phyloP scores from a whole-genome alignment of 2,888 invertebrate species.

The Entomobrya multifasciata region DNA sequence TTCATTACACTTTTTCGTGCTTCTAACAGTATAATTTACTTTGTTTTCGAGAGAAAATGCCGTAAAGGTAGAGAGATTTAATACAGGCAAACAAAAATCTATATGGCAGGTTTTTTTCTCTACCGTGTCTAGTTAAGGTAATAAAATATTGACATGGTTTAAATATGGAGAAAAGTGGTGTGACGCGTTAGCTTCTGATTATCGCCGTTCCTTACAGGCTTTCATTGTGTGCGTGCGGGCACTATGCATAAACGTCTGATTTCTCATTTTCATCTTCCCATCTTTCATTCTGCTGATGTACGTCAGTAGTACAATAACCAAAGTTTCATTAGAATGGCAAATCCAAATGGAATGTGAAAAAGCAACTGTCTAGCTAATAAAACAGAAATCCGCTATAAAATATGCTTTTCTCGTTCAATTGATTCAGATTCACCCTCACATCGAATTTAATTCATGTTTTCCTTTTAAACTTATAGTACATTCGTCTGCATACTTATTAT shows the following conservation, averaged over 20 bases:
- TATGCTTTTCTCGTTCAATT: background rate
- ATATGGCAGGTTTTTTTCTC: background rate
- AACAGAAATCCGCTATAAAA: no score
- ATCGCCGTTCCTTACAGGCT: conserved; percentile 26
- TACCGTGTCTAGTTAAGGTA: conserved; percentile 55
- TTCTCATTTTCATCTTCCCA: conserved; percentile 12
- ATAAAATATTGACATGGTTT: conserved; percentile 67
- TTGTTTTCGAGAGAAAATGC: no score
- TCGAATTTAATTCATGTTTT: background rate
- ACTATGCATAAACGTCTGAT: conserved; percentile 36
- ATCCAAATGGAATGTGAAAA: background rate
- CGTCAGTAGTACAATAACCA: no score
- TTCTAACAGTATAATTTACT: conserved; percentile 33
- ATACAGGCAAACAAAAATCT: background rate
- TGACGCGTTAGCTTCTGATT: conserved; percentile 12
- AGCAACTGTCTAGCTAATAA: no score
- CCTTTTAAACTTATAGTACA: no score
- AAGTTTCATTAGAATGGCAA: background rate
- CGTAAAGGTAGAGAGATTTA: conserved; percentile 22
- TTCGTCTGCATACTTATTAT: no score
- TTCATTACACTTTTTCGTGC: conserved; percentile 16
- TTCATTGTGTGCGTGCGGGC: background rate
- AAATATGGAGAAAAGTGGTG: conserved; percentile 44
- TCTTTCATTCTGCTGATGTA: no score
- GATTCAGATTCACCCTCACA: background rate